Evolutionary conservation across 2,797 vertebrate species (phyloP).

Genomic region (Momotus momota): DNA sequence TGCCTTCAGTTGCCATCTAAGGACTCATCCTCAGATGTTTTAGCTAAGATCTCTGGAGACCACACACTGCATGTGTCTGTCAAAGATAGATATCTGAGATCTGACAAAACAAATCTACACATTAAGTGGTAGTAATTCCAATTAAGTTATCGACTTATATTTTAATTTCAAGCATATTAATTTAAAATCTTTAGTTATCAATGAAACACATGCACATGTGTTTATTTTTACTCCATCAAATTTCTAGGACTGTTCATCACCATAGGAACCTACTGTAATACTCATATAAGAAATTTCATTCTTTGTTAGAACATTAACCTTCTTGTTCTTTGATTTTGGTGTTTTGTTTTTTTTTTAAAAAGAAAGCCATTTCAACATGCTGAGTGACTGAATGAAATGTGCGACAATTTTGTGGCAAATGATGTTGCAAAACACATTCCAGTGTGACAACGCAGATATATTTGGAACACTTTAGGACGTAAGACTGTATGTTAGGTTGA

Average conservation of each 20-base stretch:
- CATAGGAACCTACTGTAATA: slow-evolving; percentile 1
- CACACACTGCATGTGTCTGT: background rate
- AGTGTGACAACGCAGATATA: background rate
- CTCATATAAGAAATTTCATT: background rate
- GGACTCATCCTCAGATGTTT: background rate
- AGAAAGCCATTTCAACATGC: slow-evolving; percentile 37
- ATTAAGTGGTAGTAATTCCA: background rate
- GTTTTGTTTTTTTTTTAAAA: background rate
- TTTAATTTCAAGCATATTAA: background rate
- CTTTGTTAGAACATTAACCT: background rate
- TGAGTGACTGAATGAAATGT: slow-evolving; percentile 25
- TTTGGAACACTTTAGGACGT: background rate
- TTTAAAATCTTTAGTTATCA: background rate
- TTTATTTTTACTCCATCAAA: background rate
- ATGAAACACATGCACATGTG: background rate
- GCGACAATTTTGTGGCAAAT: background rate
- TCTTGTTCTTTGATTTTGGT: background rate
- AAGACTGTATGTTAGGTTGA: background rate
- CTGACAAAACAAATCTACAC: background rate
- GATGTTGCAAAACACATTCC: background rate
- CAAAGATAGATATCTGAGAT: background rate
- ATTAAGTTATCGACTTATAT: background rate
- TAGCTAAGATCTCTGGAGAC: background rate
- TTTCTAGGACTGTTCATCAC: background rate
- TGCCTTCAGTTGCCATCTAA: background rate